Evolutionary conservation across 2,888 invertebrate species (phyloP).

Genomic region (Itoplectis maculator): DNA sequence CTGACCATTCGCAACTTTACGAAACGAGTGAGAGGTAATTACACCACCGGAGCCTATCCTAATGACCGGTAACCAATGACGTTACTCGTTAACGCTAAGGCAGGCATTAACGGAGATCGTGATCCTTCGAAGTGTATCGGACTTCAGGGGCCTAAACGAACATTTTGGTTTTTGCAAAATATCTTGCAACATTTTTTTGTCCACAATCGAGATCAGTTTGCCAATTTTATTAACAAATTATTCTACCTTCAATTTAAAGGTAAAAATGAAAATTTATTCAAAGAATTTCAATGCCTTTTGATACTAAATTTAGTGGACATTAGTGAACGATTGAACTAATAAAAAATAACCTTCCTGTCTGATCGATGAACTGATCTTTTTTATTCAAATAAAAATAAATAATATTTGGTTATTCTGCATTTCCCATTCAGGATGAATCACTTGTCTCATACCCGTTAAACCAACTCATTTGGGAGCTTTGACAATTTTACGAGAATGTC

Average conservation of each 20-base stretch:
- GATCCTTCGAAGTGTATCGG: not conserved
- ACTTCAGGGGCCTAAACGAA: not conserved
- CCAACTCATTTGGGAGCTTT: conserved; percentile 37
- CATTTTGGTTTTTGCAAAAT: not conserved
- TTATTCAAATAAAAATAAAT: not conserved
- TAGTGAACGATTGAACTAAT: not conserved
- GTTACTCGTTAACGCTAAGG: conserved; percentile 53
- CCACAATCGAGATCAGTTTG: too few relatives aligned
- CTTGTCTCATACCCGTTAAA: conserved; percentile 45
- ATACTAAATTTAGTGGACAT: not conserved
- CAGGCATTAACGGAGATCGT: conserved; percentile 42
- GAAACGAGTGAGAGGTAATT: conserved; percentile 26
- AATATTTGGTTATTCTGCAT: not conserved
- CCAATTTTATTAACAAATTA: too few relatives aligned
- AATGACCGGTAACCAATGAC: conserved; percentile 47
- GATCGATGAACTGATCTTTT: not conserved
- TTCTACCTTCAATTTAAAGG: too few relatives aligned
- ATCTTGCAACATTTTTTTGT: too few relatives aligned
- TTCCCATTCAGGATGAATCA: conserved; percentile 35
- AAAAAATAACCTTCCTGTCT: too few relatives aligned
- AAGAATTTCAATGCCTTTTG: too few relatives aligned
- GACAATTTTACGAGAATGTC: conserved; percentile 29
- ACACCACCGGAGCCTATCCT: conserved; percentile 14
- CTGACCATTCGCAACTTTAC: conserved; percentile 24
- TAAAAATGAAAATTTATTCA: too few relatives aligned